Percentiles rank a stretch among this genome's conserved stretches.
These are phyloP conservation scores for Halesus radiatus DNA, from an alignment of 1,140 invertebrate species.

Conservation along the genomic window DNA sequence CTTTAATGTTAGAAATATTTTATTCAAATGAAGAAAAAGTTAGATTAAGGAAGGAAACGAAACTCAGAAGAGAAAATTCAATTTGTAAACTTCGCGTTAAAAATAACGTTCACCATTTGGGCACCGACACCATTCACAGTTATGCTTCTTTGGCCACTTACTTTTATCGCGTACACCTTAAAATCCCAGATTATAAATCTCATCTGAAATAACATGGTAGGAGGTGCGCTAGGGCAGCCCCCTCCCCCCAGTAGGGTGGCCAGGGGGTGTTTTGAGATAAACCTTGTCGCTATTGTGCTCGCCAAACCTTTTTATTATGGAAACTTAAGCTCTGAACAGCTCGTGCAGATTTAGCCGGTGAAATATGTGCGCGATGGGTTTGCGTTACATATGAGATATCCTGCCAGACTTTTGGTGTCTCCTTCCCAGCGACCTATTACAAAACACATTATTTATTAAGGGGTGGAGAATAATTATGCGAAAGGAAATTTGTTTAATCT, in stretches of 20 bases:
- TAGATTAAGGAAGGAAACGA: too few relatives aligned
- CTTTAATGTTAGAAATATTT: too few relatives aligned
- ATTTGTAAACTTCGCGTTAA: not conserved
- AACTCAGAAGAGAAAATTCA: too few relatives aligned
- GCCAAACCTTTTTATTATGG: conserved; percentile 57
- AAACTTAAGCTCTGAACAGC: conserved; percentile 55
- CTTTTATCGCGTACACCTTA: conserved; percentile 57
- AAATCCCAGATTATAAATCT: conserved; percentile 59
- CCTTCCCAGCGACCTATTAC: not conserved
- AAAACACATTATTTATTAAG: too few relatives aligned
- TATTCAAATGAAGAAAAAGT: too few relatives aligned
- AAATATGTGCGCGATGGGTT: conserved; percentile 51
- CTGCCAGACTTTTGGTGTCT: conserved; percentile 1
- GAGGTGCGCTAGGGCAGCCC: not conserved
- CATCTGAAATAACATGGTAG: conserved; percentile 57
- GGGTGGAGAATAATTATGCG: not conserved
- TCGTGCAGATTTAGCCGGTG: conserved; percentile 52
- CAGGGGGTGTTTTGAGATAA: conserved; percentile 55
- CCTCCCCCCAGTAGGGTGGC: not conserved
- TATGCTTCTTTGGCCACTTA: conserved; percentile 43
- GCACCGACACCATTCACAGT: conserved; percentile 3
- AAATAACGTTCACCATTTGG: conserved; percentile 7
- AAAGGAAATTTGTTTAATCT: not conserved
- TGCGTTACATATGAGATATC: conserved; percentile 32
- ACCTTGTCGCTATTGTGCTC: conserved; percentile 53